Percentiles rank a stretch among this genome's conserved stretches.
Conservation (phyloP, 2,888 invertebrate genomes). For the Lacanobia wlatinum region DNA sequence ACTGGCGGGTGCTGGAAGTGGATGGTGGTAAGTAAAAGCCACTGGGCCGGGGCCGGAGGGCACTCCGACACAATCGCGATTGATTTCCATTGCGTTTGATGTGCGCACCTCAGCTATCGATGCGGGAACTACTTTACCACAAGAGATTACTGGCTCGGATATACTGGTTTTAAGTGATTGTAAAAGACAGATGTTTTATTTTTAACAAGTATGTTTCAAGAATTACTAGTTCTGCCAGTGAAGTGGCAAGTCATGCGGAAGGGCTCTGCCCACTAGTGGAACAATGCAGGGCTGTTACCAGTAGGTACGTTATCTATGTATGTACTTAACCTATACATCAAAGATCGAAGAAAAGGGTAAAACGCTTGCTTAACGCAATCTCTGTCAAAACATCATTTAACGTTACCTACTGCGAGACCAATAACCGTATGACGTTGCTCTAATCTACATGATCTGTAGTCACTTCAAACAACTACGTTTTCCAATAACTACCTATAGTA, state of each 20-base stretch:
- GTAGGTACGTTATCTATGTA: neutral
- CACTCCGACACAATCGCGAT: conserved; percentile 55
- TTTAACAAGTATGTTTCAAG: neutral
- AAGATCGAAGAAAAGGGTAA: neutral
- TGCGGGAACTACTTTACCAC: conserved; percentile 30
- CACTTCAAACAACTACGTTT: too few species aligned
- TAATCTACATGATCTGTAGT: neutral
- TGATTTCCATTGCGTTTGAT: conserved; percentile 55
- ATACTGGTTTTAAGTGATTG: conserved; percentile 1
- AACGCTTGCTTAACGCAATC: too few species aligned
- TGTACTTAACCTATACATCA: neutral
- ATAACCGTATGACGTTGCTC: neutral
- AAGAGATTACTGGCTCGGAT: neutral
- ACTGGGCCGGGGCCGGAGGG: conserved; percentile 62
- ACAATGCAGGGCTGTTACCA: neutral
- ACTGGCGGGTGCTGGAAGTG: conserved; percentile 63
- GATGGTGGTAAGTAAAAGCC: conserved; percentile 75
- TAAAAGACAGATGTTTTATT: neutral
- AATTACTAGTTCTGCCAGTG: neutral
- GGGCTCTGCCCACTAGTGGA: neutral
- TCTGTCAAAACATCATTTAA: too few species aligned
- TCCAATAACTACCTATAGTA: too few species aligned
- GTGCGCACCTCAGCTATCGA: conserved; percentile 24
- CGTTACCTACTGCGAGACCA: neutral
- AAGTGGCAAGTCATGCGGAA: neutral